Conservation (phyloP, 2,113 vertebrate genomes). For the Aegithalos caudatus region DNA sequence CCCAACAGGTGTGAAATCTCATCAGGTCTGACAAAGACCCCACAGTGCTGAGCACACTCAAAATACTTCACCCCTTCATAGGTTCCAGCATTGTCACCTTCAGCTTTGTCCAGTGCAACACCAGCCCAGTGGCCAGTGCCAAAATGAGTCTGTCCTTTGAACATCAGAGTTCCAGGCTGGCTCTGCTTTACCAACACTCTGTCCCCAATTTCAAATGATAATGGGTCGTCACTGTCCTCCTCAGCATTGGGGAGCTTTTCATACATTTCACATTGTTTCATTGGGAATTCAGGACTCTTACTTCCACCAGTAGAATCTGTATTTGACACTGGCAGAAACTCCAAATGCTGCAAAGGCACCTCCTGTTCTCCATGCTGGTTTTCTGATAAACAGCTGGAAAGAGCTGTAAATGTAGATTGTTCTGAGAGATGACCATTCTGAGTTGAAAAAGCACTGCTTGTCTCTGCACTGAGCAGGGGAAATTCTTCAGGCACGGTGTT, state of each 20-base stretch:
- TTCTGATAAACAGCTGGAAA: background rate
- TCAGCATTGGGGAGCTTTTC: background rate
- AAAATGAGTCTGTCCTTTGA: constrained; percentile 20
- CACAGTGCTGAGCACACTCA: constrained; percentile 39
- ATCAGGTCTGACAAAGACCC: constrained; percentile 58
- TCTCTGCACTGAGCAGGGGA: background rate
- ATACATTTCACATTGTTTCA: background rate
- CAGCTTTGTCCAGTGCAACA: constrained; percentile 47
- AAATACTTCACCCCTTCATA: constrained; percentile 56
- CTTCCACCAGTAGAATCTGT: background rate
- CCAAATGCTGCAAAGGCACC: background rate
- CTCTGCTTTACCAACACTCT: constrained; percentile 55
- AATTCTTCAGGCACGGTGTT: background rate
- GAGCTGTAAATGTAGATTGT: background rate
- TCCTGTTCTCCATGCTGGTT: background rate
- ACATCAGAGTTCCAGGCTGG: constrained; percentile 42
- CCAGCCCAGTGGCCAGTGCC: constrained; percentile 56
- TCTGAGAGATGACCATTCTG: background rate
- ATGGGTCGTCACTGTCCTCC: background rate
- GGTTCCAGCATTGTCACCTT: constrained; percentile 35
- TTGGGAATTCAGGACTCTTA: background rate
- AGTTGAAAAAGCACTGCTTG: background rate
- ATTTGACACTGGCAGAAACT: background rate
- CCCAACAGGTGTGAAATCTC: constrained; percentile 49
- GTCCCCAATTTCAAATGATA: constrained; percentile 40